These are phyloP conservation scores for Bombyx mori DNA, from an alignment of 1,140 invertebrate species.

Conservation along the genomic window ASM3026992v2 NC_085110.1:2099501-2100000, in stretches of 20 bases:
- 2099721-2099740: slow-evolving; percentile 64
- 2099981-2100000: too few species aligned
- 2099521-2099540: not conserved
- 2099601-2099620: slow-evolving; percentile 1
- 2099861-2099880: too few species aligned
- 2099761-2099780: slow-evolving; percentile 62
- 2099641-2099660: slow-evolving; percentile 40
- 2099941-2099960: too few species aligned
- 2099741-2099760: slow-evolving; percentile 66
- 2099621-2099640: slow-evolving; percentile 36
- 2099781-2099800: slow-evolving; percentile 65
- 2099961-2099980: too few species aligned
- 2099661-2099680: slow-evolving; percentile 45
- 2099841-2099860: too few species aligned
- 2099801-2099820: slow-evolving; percentile 22
- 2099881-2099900: too few species aligned
- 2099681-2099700: slow-evolving; percentile 56
- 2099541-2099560: not conserved
- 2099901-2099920: too few species aligned
- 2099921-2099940: too few species aligned
- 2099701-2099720: slow-evolving; percentile 64
- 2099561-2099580: not conserved
- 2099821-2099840: too few species aligned
- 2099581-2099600: slow-evolving; percentile 18
- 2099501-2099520: too few species aligned